Evolutionary conservation across 1,140 invertebrate species (phyloP), one percentile per base, ranked within the genome.

Genomic region (Drosophila nannoptera): DNA sequence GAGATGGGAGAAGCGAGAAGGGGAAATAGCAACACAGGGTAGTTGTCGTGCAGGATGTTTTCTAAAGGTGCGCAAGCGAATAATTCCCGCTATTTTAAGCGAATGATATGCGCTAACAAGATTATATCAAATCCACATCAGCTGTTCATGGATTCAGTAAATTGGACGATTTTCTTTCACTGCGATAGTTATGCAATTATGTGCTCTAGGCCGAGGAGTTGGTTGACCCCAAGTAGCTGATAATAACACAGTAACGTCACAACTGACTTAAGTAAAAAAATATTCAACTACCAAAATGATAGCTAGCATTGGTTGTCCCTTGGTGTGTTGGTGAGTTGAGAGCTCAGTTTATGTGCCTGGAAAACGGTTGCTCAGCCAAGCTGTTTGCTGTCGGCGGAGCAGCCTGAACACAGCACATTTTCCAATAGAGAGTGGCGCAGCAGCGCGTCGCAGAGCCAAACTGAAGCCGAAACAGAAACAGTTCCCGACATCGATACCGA

Each of bases 41-140:
- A 66, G 64, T 60, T 61, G 63, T 71, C 64, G 42, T 58, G 68
- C 69, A 71, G 69, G 63, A 71, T 71, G 49, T 68, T 67, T 55
- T 55, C 12, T 42, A 58, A 52, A 62, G 70, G 69, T 73, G 70
- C 70, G 70, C 70, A 73, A 73, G 65, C 53, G 43, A 55, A 68
- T 69, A 73, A 62, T 73, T 73, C 70, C 70, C 70, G 58, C 53
- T 73, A 69, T 73, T 73, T 69, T 33, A 53, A 55, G 43, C 36
- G 69, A 16, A 52, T 35, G 32, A 36, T 38, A 38, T 12, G 35
- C 61, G 3, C 31, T 31, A 36, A 22, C 8, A 50, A 52, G 12
- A 11, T 14, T 16, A 9, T 66, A 38, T 11, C 9, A 38, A 53
- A 48, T 14, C 29, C 33, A 16, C 45, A 61, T 68, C 58, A 72